phyloP scores from a whole-genome alignment of 2,888 invertebrate genomes.

The Miltochrista miniata region DNA sequence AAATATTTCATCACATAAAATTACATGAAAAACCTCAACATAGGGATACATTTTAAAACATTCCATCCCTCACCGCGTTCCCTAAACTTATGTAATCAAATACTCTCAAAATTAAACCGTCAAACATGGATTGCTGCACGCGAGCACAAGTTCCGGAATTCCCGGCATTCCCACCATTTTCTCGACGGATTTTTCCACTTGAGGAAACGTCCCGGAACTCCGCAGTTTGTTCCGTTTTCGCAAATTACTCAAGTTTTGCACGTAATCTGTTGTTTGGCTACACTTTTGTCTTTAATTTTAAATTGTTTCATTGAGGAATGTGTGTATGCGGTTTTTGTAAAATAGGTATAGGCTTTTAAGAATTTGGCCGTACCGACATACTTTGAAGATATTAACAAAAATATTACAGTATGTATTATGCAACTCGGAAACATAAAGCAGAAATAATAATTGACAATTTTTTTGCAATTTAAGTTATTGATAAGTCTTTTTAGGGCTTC shows the following conservation, averaged over 20 bases:
- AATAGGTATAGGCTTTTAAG: no score
- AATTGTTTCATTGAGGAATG: background rate
- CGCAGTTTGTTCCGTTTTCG: constrained; percentile 23
- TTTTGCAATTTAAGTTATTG: no score
- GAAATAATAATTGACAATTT: no score
- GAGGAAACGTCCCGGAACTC: constrained; percentile 19
- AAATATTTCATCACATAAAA: no score
- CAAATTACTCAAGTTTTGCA: constrained; percentile 23
- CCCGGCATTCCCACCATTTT: constrained; percentile 10
- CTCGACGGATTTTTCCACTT: constrained; percentile 25
- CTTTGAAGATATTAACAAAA: no score
- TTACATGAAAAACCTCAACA: background rate
- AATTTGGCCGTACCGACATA: no score
- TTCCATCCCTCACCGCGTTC: background rate
- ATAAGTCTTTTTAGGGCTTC: no score
- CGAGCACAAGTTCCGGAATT: constrained; percentile 3
- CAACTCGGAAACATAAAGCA: no score
- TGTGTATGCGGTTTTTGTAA: no score
- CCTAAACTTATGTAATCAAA: constrained; percentile 2
- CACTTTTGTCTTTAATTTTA: constrained; percentile 10
- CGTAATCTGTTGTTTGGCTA: constrained; percentile 28
- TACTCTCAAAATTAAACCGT: background rate
- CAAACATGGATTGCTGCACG: background rate
- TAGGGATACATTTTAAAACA: background rate
- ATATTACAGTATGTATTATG: no score